These are phyloP conservation scores for Tringa solitaria DNA, from an alignment of 2,113 vertebrate genomes.

Conservation along the genomic window DNA sequence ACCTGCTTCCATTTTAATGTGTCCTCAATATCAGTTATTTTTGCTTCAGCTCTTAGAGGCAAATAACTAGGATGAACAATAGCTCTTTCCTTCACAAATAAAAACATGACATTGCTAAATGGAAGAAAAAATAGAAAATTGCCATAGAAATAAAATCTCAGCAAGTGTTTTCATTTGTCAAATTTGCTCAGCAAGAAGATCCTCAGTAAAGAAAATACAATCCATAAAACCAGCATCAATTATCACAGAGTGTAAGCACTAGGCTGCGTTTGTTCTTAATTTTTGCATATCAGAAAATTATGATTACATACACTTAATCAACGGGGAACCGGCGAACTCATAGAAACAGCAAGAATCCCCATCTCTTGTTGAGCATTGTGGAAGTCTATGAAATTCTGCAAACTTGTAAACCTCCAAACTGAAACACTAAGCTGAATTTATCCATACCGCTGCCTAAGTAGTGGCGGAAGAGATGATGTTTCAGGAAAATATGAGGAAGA, in stretches of 20 bases:
- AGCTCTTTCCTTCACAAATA: conserved; percentile 10
- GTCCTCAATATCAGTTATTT: conserved; percentile 38
- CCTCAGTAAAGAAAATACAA: conserved; percentile 15
- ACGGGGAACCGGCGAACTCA: rapidly evolving
- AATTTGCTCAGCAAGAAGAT: conserved; percentile 7
- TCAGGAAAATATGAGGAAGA: background rate
- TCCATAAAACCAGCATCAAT: conserved; percentile 9
- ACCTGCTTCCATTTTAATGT: conserved; percentile 34
- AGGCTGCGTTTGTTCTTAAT: background rate
- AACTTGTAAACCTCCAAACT: background rate
- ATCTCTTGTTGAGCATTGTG: background rate
- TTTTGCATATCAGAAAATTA: background rate
- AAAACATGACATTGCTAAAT: background rate
- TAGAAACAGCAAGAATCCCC: background rate
- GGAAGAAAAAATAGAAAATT: conserved; percentile 15
- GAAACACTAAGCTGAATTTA: background rate
- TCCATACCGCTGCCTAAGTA: background rate
- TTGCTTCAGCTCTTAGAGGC: conserved; percentile 6
- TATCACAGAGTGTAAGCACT: background rate
- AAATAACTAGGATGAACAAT: conserved; percentile 10
- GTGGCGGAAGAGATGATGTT: background rate
- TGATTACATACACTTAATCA: background rate
- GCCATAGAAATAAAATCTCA: conserved; percentile 7
- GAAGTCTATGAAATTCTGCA: background rate
- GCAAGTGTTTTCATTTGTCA: conserved; percentile 45